These are phyloP conservation scores for Triplophysa siluroides DNA, from an alignment of 2,113 vertebrate genomes.

Conservation along the genomic window DNA sequence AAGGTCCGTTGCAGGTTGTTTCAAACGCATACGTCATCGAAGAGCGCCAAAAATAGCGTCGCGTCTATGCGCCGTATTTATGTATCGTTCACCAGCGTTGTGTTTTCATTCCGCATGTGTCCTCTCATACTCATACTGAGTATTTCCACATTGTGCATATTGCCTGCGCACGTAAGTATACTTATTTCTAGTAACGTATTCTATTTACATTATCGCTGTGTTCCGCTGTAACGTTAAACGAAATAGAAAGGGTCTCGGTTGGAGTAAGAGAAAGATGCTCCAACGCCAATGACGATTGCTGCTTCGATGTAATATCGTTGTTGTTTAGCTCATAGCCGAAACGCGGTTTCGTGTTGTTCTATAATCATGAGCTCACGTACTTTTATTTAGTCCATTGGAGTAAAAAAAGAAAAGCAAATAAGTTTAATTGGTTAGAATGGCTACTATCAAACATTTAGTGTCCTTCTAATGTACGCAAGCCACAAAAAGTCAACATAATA, in stretches of 20 bases:
- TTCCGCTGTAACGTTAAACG: background rate
- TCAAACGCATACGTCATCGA: constrained; percentile 27
- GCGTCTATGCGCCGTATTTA: constrained; percentile 42
- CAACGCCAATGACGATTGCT: background rate
- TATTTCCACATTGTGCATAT: background rate
- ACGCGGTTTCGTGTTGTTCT: too few species aligned
- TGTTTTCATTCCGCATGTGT: constrained; percentile 24
- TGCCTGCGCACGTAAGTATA: constrained; percentile 12
- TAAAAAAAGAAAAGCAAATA: background rate
- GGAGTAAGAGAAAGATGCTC: background rate
- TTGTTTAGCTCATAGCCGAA: background rate
- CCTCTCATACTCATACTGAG: background rate
- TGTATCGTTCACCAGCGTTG: constrained; percentile 14
- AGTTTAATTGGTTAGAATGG: background rate
- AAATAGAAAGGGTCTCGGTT: background rate
- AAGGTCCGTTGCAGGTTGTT: background rate
- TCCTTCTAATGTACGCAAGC: background rate
- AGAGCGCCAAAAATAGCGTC: constrained; percentile 36
- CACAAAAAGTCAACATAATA: too few species aligned
- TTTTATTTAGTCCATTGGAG: background rate
- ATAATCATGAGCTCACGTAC: too few species aligned
- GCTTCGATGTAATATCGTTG: background rate
- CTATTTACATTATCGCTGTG: background rate
- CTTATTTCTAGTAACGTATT: background rate
- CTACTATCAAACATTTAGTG: background rate